Evolutionary conservation across 2,888 invertebrate genomes (phyloP), one percentile per base, ranked within the genome.

Genomic region (Vanessa cardui): DNA sequence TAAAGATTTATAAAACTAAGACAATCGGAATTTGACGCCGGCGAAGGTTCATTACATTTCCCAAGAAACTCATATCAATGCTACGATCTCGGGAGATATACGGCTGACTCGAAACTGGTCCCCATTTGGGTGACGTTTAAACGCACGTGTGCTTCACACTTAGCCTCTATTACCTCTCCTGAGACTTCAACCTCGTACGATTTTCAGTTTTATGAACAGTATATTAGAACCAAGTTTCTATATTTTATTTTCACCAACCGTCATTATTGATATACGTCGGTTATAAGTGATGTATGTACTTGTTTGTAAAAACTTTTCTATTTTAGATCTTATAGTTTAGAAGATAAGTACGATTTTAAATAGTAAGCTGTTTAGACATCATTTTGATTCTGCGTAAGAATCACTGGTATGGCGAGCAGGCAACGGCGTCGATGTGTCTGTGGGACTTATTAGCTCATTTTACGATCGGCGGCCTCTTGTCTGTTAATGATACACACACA

Each of bases 381-480:
- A 74, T 82, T 88, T 77, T 72, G 77, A 72, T 67, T 70, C 72
- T 74, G 73, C 56, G 70, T 49, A 33, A 65, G 67, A 65, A 73
- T 83, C 81, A 83, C 88, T 85, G 86, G 86, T 85, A 87, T 86
- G 88, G 88, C 86, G 82, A 81, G 77, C 87, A 83, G 83, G 85
- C 86, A 78, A 78, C 84, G 89, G 90, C 90, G 91, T 87, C 90
- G 86, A 85, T 86, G 86, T 87, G 90, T 92, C 90, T 91, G 88
- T 89, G 80, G 84, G 85, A 84, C 85, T 88, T 88, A 90, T 90
- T 90, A 91, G 87, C 83, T 87, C 81, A 83, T 83, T 88, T 90
- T 73, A 75, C 73, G 83, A 84, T 80, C 78, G 83, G 85, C 84
- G 83, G 84, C 85, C 80, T 83, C 76, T 84, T 81, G 86, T 84